Percentiles rank a stretch among this genome's conserved stretches.
Evolutionary conservation across 23 tunicate species (phyloP).

Genomic region (Ascidia mentula): DNA sequence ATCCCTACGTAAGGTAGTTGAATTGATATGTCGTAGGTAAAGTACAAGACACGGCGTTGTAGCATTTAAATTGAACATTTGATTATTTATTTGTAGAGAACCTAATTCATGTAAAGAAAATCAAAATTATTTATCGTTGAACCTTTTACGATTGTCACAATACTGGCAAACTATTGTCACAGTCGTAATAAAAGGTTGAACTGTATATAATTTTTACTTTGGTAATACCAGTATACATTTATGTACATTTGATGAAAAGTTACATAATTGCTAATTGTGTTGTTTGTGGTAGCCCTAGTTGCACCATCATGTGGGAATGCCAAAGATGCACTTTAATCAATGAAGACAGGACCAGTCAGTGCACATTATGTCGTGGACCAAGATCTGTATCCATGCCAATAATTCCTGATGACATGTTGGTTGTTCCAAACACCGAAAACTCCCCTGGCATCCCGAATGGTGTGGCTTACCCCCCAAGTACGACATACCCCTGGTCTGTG

Average conservation of each 20-base stretch:
- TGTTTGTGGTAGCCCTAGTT: neutral
- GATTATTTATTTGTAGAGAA: too few species aligned
- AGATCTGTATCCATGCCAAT: constrained; percentile 16
- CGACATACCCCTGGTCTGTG: neutral
- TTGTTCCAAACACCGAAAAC: neutral
- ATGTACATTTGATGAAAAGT: neutral
- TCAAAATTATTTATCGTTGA: too few species aligned
- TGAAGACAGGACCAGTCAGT: constrained; percentile 11
- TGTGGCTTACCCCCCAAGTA: neutral
- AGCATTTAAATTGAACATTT: too few species aligned
- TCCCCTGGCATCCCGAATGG: neutral
- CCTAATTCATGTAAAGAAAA: too few species aligned
- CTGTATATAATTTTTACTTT: too few species aligned
- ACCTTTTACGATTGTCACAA: too few species aligned
- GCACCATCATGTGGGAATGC: constrained; percentile 27
- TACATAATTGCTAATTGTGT: neutral
- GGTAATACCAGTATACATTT: too few species aligned
- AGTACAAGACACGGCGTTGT: too few species aligned
- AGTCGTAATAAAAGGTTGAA: too few species aligned
- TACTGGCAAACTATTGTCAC: too few species aligned
- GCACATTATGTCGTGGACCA: constrained; percentile 24
- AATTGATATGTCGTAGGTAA: too few species aligned
- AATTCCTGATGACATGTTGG: neutral
- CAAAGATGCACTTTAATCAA: constrained; percentile 34
- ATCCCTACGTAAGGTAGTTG: too few species aligned